Percentiles rank a stretch among this genome's conserved stretches.
Evolutionary conservation across 64 coral and sea anemone species (phyloP).

Genomic region (Pocillopora verrucosa): DNA sequence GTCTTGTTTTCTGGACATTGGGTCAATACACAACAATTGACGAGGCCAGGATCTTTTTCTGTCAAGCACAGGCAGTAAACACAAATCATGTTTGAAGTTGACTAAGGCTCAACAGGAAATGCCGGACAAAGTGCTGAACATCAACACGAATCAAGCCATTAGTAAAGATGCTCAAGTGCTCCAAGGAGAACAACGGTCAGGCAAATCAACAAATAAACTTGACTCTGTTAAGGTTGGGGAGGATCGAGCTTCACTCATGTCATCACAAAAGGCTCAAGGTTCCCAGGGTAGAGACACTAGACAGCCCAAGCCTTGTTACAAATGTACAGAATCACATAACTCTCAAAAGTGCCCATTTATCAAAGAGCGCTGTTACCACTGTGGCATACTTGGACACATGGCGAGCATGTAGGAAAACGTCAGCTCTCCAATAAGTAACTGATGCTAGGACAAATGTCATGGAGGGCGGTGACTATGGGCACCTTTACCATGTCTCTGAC

Average conservation of each 20-base stretch:
- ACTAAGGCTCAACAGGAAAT: too few species aligned
- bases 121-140: neutral
- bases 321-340: constrained; percentile 20
- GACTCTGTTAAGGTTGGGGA: too few species aligned
- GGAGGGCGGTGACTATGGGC: neutral
- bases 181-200: neutral
- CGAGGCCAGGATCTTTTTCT: neutral
- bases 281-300: neutral
- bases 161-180: constrained; percentile 37
- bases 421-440: constrained; percentile 6
- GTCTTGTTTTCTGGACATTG: neutral
- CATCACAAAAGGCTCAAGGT: neutral
- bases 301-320: constrained; percentile 7
- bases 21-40: neutral
- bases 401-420: neutral
- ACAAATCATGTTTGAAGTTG: neutral
- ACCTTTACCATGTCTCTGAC: constrained; percentile 19
- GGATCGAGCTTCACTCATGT: neutral
- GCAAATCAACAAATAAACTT: neutral
- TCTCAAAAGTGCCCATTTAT: constrained; percentile 14
- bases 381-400: constrained; percentile 21
- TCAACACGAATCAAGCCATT: neutral
- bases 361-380: constrained; percentile 13
- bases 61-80: neutral
- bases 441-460: neutral